Conservation (phyloP, 2,113 vertebrate species). For the Gorsachius goisagi region DNA sequence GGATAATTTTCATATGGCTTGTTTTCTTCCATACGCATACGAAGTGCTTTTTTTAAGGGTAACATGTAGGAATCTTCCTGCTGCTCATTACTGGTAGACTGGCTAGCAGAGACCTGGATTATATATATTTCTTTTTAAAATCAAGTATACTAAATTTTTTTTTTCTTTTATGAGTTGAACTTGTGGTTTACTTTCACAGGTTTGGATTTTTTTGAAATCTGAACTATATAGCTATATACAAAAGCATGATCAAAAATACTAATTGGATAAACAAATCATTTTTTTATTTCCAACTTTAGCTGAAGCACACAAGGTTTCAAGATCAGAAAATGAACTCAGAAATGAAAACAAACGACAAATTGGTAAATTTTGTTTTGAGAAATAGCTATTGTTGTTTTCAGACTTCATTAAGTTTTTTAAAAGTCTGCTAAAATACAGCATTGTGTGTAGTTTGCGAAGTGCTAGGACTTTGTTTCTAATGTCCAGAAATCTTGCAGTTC, state of each 20-base stretch:
- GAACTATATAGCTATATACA: not conserved
- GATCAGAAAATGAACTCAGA: conserved; percentile 84
- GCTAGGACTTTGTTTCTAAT: not conserved
- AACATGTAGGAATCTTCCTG: not conserved
- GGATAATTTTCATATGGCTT: not conserved
- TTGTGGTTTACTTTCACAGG: not conserved
- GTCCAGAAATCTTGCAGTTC: not conserved
- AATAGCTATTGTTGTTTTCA: conserved; percentile 27
- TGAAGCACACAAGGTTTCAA: conserved; percentile 83
- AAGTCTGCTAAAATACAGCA: not conserved
- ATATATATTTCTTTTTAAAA: not conserved
- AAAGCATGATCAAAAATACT: conserved; percentile 3
- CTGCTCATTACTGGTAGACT: not conserved
- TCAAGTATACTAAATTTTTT: not conserved
- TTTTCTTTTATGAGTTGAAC: not conserved
- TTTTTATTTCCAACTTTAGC: conserved; percentile 73
- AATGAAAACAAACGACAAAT: conserved; percentile 87
- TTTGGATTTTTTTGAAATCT: not conserved
- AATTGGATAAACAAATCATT: conserved; percentile 48
- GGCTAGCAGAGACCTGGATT: not conserved
- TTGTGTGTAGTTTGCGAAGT: not conserved
- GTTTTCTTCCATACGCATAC: not conserved
- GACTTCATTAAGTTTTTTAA: not conserved
- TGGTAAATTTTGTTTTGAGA: conserved; percentile 74
- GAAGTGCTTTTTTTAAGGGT: not conserved